phyloP scores from a whole-genome alignment of 2,888 invertebrate genomes.

The Gymnosoma rotundatum region DNA sequence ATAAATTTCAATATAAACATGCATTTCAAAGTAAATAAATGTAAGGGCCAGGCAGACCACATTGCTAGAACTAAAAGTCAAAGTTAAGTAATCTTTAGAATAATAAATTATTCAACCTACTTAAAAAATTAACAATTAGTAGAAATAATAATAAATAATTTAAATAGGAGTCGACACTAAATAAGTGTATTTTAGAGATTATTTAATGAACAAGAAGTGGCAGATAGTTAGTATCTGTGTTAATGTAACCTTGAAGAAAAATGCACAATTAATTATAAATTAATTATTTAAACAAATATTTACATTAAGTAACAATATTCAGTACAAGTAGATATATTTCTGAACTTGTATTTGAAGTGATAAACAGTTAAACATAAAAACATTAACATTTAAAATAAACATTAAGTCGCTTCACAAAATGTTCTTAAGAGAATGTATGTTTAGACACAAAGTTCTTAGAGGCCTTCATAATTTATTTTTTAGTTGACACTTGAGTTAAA shows the following conservation, averaged over 20 bases:
- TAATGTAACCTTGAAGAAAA: slow-evolving; percentile 34
- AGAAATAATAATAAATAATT: slow-evolving; percentile 34
- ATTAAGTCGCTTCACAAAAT: slow-evolving; percentile 33
- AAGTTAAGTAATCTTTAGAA: slow-evolving; percentile 25
- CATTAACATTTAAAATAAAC: background rate
- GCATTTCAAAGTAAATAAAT: background rate
- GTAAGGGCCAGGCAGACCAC: background rate
- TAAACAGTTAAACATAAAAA: too few species aligned
- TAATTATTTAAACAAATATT: slow-evolving; percentile 36
- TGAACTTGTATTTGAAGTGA: slow-evolving; percentile 22
- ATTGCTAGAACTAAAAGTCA: background rate
- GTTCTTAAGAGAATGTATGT: background rate
- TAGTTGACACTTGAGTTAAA: slow-evolving; percentile 15
- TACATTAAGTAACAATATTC: slow-evolving; percentile 6
- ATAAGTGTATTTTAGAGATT: background rate
- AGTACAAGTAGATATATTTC: slow-evolving; percentile 27
- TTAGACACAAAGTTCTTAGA: background rate
- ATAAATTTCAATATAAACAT: background rate
- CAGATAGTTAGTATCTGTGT: background rate
- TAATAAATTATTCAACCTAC: slow-evolving; percentile 27
- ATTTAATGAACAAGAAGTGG: slow-evolving; percentile 5
- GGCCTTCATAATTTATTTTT: slow-evolving; percentile 14
- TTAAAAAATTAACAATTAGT: slow-evolving; percentile 12
- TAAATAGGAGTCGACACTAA: background rate
- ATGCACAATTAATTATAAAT: slow-evolving; percentile 33